Evolutionary conservation across 1,140 invertebrate species (phyloP).

Genomic region (Diuraphis noxia): DNA sequence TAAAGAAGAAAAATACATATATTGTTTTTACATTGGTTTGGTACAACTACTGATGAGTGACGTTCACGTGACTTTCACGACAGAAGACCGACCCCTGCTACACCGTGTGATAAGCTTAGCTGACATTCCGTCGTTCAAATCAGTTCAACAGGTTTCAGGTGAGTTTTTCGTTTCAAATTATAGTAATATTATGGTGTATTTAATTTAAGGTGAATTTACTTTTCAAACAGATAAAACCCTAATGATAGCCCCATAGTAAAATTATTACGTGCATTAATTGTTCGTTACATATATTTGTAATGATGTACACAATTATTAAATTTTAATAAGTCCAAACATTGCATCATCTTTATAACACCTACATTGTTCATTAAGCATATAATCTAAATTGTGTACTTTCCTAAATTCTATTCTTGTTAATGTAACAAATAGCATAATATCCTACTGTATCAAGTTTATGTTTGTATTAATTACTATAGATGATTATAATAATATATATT

Average conservation of each 20-base stretch:
- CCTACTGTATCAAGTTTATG: background rate
- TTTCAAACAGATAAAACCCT: background rate
- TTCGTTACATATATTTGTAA: background rate
- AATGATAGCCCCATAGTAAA: background rate
- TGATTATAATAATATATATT: background rate
- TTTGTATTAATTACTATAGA: background rate
- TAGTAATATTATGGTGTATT: background rate
- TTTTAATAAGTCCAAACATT: no score
- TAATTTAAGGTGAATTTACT: no score
- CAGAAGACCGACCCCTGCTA: background rate
- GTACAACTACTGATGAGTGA: background rate
- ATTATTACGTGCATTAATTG: background rate
- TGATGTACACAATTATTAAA: no score
- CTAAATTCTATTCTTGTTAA: no score
- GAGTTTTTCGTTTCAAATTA: constrained; percentile 10
- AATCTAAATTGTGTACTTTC: no score
- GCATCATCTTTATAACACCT: no score
- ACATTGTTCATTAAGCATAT: no score
- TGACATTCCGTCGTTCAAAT: background rate
- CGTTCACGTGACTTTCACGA: background rate
- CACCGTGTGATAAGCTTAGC: background rate
- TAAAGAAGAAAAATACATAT: background rate
- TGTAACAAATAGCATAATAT: background rate
- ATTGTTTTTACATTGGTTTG: background rate
- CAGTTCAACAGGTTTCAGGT: constrained; percentile 50